These are phyloP conservation scores for Drosophila mulleri DNA, from an alignment of 2,888 invertebrate genomes.

Conservation along the genomic window DNA sequence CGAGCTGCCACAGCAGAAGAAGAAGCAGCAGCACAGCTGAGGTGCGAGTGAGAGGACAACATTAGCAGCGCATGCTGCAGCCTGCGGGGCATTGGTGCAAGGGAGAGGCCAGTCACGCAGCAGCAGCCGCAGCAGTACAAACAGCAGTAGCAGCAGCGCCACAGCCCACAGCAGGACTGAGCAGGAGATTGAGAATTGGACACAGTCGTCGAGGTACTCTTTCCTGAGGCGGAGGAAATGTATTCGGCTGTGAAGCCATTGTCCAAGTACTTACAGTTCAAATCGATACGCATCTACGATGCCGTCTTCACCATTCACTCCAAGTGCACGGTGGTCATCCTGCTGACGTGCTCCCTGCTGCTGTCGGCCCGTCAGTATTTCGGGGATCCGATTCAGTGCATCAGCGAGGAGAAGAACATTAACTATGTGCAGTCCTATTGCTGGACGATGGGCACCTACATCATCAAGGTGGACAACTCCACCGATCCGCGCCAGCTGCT, in stretches of 20 bases:
- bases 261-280: constrained; percentile 87
- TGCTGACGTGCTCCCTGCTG: constrained; percentile 90
- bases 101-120: background rate
- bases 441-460: constrained; percentile 92
- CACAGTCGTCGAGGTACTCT: constrained; percentile 55
- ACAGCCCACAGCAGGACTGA: background rate
- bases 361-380: constrained; percentile 93
- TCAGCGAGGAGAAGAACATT: constrained; percentile 86
- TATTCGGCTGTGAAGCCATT: constrained; percentile 89
- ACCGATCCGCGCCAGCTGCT: background rate
- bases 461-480: constrained; percentile 73
- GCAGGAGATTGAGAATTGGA: constrained; percentile 54
- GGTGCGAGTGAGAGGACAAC: background rate
- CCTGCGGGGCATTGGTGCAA: background rate
- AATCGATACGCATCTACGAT: constrained; percentile 90
- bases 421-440: constrained; percentile 91
- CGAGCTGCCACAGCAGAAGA: background rate
- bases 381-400: constrained; percentile 93
- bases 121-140: background rate
- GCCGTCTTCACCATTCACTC: constrained; percentile 91
- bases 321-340: constrained; percentile 89
- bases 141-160: background rate
- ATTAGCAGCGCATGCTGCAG: background rate
- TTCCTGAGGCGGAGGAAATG: constrained; percentile 85
- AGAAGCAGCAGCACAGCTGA: background rate